Base-by-base conservation (phyloP, 2,888 invertebrate genomes). In the Caenorhabditis becei region DNA sequence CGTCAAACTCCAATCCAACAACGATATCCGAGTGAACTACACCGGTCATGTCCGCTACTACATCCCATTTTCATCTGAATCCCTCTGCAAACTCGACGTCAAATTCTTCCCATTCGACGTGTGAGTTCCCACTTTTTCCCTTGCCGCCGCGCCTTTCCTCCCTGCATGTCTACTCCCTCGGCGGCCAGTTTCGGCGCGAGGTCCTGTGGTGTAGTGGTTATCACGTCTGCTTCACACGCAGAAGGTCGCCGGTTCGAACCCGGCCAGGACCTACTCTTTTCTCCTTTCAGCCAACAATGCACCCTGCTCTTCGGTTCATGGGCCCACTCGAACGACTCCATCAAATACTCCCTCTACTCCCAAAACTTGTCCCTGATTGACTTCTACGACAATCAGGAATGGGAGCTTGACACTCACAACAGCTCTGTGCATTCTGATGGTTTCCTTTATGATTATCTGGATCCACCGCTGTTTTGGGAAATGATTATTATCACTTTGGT, bases 291-390 rank as follows among this genome's bases (percentile, higher is more conserved):
- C 7, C 89, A 89, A 66, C 82, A 86, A 75, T 89, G 89, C 80
- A 86, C 86, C 0, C 82, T 90, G 18, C 83, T 89, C 18, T 89
- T 90, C 69, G 91, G 91, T 47, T 89, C 89, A 0, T 91, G 91
- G 91, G 91, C 91, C n/a, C 90, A 91, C 59, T 91, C 90, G 20
- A 91, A 91, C 77, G 90, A 90, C 35, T 90, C 90, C 28, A 89
- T 91, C 77, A 89, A 86, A 58, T 90, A 89, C 77, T 85, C 88
- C 2, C 77, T 91, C 8, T 91, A 89, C 79, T 83, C 88, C 8
- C 84, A 89, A 24, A 88, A 87, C 35, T 66, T 91, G 20, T 87
- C 88, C 0, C 78, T 91, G 8, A 88, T 89, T 66, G 91, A 91
- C 78, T 91, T 91, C 77, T 91, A 91, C 71, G 91, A 91, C 81